Conservation (phyloP, 2,797 vertebrate species). For the Smutsia gigantea region DNA sequence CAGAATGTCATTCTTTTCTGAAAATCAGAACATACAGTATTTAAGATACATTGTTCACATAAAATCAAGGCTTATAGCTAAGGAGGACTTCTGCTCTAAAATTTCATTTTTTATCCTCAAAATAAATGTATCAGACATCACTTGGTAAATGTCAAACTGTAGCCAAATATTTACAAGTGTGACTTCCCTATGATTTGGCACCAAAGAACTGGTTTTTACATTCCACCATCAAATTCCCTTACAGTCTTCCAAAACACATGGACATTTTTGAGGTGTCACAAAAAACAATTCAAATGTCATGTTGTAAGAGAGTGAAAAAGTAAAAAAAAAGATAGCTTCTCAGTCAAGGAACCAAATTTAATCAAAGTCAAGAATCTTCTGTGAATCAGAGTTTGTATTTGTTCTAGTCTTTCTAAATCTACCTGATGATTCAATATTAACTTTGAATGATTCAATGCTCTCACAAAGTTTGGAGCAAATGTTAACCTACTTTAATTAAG, state of each 20-base stretch:
- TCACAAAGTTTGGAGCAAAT: not conserved
- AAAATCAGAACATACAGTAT: not conserved
- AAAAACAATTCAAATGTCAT: slow-evolving; percentile 31
- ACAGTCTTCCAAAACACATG: not conserved
- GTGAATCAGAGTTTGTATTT: slow-evolving; percentile 52
- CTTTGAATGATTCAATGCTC: slow-evolving; percentile 44
- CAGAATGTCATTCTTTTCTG: not conserved
- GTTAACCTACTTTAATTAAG: slow-evolving; percentile 8
- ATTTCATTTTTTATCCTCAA: not conserved
- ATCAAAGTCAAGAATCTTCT: slow-evolving; percentile 68
- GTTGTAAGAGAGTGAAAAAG: not conserved
- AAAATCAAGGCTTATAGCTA: not conserved
- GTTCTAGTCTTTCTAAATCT: slow-evolving; percentile 67
- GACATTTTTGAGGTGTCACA: not conserved
- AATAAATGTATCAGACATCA: not conserved
- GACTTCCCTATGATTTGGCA: not conserved
- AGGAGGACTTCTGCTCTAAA: not conserved
- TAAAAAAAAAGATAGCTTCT: slow-evolving; percentile 16
- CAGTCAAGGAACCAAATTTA: slow-evolving; percentile 68
- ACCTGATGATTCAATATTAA: slow-evolving; percentile 71
- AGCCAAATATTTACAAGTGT: not conserved
- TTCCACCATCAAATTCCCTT: not conserved
- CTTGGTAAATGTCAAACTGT: not conserved
- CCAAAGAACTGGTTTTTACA: not conserved
- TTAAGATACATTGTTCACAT: not conserved